These are phyloP conservation scores for Thyatira batis DNA, from an alignment of 2,888 invertebrate species.

Conservation along the genomic window DNA sequence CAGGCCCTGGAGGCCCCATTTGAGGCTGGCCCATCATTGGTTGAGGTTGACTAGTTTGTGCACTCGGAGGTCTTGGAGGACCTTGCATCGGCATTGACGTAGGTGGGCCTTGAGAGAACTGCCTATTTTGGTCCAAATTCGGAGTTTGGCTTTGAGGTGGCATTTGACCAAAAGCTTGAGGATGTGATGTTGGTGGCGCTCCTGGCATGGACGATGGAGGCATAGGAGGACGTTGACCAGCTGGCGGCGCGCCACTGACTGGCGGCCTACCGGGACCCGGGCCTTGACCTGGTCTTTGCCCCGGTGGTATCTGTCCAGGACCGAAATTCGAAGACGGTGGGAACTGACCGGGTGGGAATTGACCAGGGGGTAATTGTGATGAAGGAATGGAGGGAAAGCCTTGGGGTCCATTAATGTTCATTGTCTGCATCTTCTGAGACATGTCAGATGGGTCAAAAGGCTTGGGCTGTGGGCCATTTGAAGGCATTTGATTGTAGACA, in stretches of 20 bases:
- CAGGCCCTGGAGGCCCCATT: slow-evolving; percentile 26
- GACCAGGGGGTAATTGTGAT: slow-evolving; percentile 60
- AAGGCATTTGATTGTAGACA: slow-evolving; percentile 57
- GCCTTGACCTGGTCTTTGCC: slow-evolving; percentile 25
- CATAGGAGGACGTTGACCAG: slow-evolving; percentile 37
- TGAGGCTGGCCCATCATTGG: slow-evolving; percentile 19
- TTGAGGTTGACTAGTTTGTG: slow-evolving; percentile 45
- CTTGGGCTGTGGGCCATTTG: slow-evolving; percentile 52
- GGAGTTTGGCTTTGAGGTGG: slow-evolving; percentile 39
- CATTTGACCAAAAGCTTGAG: slow-evolving; percentile 36
- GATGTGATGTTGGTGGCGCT: slow-evolving; percentile 27
- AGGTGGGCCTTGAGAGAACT: slow-evolving; percentile 34
- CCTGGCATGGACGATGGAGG: slow-evolving; percentile 48
- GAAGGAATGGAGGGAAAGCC: slow-evolving; percentile 55
- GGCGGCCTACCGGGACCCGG: slow-evolving; percentile 37
- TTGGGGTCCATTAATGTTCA: slow-evolving; percentile 69
- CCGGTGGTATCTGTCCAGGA: slow-evolving; percentile 40
- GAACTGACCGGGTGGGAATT: slow-evolving; percentile 51
- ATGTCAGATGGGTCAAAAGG: slow-evolving; percentile 57
- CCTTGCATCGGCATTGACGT: slow-evolving; percentile 16
- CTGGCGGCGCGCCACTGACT: slow-evolving; percentile 44
- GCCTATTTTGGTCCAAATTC: slow-evolving; percentile 22
- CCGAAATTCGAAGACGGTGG: slow-evolving; percentile 54
- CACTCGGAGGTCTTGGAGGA: slow-evolving; percentile 38
- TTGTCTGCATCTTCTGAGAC: slow-evolving; percentile 74